Percentiles rank a stretch among this genome's conserved stretches.
phyloP scores from a whole-genome alignment of 2,797 vertebrate species.

The Aythya fuligula region DNA sequence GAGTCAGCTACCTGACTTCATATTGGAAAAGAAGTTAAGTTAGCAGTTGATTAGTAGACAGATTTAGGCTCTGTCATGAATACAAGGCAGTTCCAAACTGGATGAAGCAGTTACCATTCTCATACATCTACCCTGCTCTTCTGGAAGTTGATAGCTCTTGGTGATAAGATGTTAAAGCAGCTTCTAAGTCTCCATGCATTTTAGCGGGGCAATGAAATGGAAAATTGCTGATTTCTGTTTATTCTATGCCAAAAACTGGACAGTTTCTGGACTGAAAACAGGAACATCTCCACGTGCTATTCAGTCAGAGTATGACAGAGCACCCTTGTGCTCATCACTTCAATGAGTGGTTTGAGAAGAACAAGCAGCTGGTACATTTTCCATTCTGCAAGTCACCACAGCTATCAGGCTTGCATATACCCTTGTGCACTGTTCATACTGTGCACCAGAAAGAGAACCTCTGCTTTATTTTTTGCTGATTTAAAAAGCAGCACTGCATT shows the following conservation, averaged over 20 bases:
- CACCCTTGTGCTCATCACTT: not conserved
- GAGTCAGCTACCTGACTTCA: not conserved
- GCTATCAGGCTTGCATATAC: not conserved
- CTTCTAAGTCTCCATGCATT: not conserved
- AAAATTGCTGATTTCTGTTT: not conserved
- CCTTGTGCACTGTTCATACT: not conserved
- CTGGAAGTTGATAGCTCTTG: not conserved
- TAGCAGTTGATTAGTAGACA: not conserved
- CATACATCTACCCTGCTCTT: not conserved
- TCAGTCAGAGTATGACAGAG: not conserved
- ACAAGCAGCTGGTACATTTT: not conserved
- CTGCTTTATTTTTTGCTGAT: not conserved
- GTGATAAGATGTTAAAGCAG: not conserved
- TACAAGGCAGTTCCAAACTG: not conserved
- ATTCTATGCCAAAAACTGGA: not conserved
- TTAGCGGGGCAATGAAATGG: not conserved
- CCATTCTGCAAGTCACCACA: not conserved
- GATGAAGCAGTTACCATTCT: not conserved
- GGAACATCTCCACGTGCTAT: not conserved
- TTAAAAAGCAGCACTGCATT: not conserved
- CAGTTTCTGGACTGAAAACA: not conserved
- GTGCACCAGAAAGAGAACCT: not conserved
- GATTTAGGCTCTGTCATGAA: not conserved
- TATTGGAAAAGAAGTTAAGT: not conserved
- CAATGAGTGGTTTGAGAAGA: not conserved